phyloP scores from a whole-genome alignment of 2,113 vertebrate genomes.

The Boleophthalmus pectinirostris region DNA sequence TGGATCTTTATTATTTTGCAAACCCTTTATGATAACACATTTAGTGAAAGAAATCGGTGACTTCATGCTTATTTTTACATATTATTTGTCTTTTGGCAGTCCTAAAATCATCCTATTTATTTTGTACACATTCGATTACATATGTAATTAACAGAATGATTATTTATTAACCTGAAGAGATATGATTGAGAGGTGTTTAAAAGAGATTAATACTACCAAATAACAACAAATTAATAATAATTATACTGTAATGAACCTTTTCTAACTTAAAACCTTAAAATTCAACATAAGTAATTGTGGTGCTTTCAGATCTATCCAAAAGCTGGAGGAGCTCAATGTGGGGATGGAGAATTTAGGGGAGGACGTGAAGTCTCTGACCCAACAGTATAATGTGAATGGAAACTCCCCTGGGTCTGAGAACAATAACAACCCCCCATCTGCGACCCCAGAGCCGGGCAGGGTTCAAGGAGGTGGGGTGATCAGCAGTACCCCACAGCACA shows the following conservation, averaged over 20 bases:
- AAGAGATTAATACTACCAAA: neutral
- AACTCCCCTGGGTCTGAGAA: slow-evolving; percentile 60
- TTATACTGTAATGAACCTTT: neutral
- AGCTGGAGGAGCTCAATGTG: slow-evolving; percentile 95
- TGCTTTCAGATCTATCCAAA: slow-evolving; percentile 90
- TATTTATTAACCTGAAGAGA: neutral
- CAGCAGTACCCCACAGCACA: slow-evolving; percentile 86
- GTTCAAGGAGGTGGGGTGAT: slow-evolving; percentile 72
- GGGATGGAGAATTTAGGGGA: slow-evolving; percentile 92
- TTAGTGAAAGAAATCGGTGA: too few species aligned
- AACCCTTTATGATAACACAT: neutral
- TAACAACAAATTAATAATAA: neutral
- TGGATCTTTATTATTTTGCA: too few species aligned
- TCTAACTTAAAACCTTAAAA: neutral
- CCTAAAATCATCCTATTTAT: neutral
- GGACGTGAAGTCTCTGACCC: slow-evolving; percentile 84
- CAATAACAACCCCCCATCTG: slow-evolving; percentile 64
- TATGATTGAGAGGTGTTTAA: neutral
- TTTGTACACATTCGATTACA: neutral
- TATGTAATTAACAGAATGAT: neutral
- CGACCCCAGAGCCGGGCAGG: slow-evolving; percentile 65
- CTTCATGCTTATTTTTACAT: too few species aligned
- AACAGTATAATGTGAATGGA: slow-evolving; percentile 82
- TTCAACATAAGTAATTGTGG: neutral
- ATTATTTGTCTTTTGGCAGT: too few species aligned